phyloP scores from a whole-genome alignment of 2,888 invertebrate species.

The Nipponacmea schrenckii region DNA sequence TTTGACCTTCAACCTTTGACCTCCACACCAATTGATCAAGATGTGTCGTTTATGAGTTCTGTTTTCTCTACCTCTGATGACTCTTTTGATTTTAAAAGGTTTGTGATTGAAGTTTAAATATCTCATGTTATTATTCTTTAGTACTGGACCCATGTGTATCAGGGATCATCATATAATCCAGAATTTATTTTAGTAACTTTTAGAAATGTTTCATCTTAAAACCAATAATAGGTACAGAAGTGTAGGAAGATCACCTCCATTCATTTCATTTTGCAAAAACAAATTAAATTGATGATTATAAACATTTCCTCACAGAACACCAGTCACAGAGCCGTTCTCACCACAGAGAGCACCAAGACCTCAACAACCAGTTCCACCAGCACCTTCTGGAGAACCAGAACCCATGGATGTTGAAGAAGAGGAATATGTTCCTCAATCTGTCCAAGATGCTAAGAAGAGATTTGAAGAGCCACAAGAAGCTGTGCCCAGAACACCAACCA shows the following conservation, averaged over 20 bases:
- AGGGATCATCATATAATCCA: no score
- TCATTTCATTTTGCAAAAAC: no score
- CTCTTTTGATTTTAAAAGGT: background rate
- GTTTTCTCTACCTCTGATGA: background rate
- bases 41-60: background rate
- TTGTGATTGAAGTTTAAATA: background rate
- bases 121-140: no score
- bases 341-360: constrained; percentile 27
- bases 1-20: constrained; percentile 22
- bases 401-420: constrained; percentile 39
- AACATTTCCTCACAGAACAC: constrained; percentile 9
- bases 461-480: constrained; percentile 38
- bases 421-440: constrained; percentile 42
- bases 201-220: no score
- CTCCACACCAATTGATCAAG: constrained; percentile 14
- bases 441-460: constrained; percentile 48
- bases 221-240: no score
- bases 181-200: no score
- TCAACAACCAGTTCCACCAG: constrained; percentile 17
- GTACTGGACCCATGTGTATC: no score
- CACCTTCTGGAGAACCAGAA: constrained; percentile 33
- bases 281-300: background rate
- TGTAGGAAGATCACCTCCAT: no score
- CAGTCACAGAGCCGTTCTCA: constrained; percentile 11
- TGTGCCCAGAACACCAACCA: constrained; percentile 28